Conservation (phyloP, 2,797 vertebrate genomes). For the Microctenopoma stevenorrisi region DNA sequence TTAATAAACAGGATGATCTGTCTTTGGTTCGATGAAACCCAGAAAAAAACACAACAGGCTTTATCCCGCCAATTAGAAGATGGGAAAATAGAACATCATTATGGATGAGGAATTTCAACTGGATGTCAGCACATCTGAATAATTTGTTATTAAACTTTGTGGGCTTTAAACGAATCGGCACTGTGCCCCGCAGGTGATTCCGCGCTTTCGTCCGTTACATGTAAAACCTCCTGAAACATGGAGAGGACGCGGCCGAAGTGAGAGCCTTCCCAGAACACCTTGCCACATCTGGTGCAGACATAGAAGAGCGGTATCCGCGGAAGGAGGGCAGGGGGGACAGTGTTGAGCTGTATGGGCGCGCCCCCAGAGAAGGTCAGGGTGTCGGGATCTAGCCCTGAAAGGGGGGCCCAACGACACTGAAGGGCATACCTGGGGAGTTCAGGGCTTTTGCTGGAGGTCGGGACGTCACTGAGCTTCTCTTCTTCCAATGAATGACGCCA, state of each 20-base stretch:
- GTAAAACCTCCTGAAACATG: constrained; percentile 85
- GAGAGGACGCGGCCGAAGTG: constrained; percentile 83
- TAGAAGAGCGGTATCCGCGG: constrained; percentile 79
- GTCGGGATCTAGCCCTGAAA: constrained; percentile 43
- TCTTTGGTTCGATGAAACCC: constrained; percentile 21
- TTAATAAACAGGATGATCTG: not conserved
- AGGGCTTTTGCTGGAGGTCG: constrained; percentile 47
- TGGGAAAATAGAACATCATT: not conserved
- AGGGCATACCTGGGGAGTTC: constrained; percentile 65
- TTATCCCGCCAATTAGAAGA: constrained; percentile 7
- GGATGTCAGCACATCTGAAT: not conserved
- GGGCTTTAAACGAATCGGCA: constrained; percentile 8
- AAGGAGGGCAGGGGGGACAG: constrained; percentile 80
- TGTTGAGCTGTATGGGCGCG: constrained; percentile 76
- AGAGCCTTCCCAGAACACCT: constrained; percentile 94
- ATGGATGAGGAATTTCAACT: not conserved
- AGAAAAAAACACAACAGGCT: not conserved
- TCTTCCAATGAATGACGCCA: constrained; percentile 46
- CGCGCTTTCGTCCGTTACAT: constrained; percentile 12
- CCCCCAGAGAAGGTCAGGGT: constrained; percentile 68
- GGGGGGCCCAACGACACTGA: constrained; percentile 70
- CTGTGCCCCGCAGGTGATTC: constrained; percentile 17
- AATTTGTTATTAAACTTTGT: not conserved
- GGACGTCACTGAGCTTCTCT: constrained; percentile 42
- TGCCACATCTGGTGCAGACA: constrained; percentile 88